phyloP scores from a whole-genome alignment of 2,888 invertebrate species.

The Eupithecia subumbrata region DNA sequence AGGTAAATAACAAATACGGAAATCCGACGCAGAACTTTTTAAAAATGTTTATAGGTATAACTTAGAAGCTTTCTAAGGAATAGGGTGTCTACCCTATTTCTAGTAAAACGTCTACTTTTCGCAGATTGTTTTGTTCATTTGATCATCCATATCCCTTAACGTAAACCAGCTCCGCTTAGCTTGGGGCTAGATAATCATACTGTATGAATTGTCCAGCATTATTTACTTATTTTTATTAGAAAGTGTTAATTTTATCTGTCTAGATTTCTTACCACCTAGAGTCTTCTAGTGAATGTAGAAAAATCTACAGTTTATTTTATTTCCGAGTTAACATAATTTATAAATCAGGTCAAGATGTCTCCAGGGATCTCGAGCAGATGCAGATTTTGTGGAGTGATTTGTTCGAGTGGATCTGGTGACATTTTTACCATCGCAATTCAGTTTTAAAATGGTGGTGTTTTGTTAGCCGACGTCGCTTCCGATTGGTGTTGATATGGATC shows the following conservation, averaged over 20 bases:
- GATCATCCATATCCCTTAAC: too few species aligned
- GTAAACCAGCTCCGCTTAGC: too few species aligned
- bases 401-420: background rate
- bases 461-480: too few species aligned
- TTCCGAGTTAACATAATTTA: slow-evolving; percentile 12
- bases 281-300: background rate
- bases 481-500: too few species aligned
- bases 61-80: background rate
- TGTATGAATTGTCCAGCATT: too few species aligned
- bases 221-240: too few species aligned
- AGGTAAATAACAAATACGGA: background rate
- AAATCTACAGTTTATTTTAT: background rate
- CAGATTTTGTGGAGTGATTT: background rate
- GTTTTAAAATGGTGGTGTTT: background rate
- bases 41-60: too few species aligned
- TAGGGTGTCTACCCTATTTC: background rate
- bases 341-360: slow-evolving; percentile 16
- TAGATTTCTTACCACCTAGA: too few species aligned
- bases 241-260: too few species aligned
- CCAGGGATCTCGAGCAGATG: slow-evolving; percentile 6
- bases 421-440: background rate
- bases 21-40: background rate
- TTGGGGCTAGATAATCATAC: too few species aligned
- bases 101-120: background rate
- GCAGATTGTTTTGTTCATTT: too few species aligned